A percentile compares a stretch with the other conserved stretches of the same genome.
Evolutionary conservation across 2,888 invertebrate species (phyloP).

Genomic region (Spodoptera exigua): DNA sequence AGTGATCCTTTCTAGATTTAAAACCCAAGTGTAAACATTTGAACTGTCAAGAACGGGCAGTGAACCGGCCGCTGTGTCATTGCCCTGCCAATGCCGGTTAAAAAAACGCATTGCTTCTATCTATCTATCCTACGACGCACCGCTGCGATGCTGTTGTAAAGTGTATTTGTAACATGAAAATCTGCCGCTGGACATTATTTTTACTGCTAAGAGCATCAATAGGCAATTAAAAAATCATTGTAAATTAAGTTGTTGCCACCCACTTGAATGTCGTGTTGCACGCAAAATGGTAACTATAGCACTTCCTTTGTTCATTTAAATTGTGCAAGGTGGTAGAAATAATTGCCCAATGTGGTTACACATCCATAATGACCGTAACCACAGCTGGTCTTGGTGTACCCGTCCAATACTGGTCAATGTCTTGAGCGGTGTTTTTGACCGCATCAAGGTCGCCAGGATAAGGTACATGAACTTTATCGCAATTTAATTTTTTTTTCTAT

Average conservation of each 20-base stretch:
- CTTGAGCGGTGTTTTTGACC: conserved; percentile 82
- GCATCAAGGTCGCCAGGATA: conserved; percentile 83
- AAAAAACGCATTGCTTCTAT: conserved; percentile 85
- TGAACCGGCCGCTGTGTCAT: conserved; percentile 85
- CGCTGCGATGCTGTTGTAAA: conserved; percentile 67
- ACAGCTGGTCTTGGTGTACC: conserved; percentile 70
- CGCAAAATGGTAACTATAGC: conserved; percentile 76
- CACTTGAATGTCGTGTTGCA: conserved; percentile 76
- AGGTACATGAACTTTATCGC: conserved; percentile 77
- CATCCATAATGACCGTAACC: conserved; percentile 74
- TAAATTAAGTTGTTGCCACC: conserved; percentile 70
- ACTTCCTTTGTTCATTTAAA: conserved; percentile 82
- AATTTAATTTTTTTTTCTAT: conserved; percentile 41
- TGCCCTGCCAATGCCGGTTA: conserved; percentile 86
- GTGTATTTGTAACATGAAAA: conserved; percentile 71
- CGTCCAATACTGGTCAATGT: conserved; percentile 79
- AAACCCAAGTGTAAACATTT: conserved; percentile 84
- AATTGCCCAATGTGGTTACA: conserved; percentile 79
- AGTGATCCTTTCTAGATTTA: conserved; percentile 82
- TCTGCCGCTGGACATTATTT: conserved; percentile 42
- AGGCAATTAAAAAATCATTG: conserved; percentile 43
- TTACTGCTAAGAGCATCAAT: background rate
- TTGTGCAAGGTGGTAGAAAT: conserved; percentile 82
- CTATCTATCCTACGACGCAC: conserved; percentile 76
- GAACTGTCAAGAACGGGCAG: conserved; percentile 89